phyloP scores from a whole-genome alignment of 37 sponge, comb jelly and placozoan genomes.

The Aplysina aerophoba region DNA sequence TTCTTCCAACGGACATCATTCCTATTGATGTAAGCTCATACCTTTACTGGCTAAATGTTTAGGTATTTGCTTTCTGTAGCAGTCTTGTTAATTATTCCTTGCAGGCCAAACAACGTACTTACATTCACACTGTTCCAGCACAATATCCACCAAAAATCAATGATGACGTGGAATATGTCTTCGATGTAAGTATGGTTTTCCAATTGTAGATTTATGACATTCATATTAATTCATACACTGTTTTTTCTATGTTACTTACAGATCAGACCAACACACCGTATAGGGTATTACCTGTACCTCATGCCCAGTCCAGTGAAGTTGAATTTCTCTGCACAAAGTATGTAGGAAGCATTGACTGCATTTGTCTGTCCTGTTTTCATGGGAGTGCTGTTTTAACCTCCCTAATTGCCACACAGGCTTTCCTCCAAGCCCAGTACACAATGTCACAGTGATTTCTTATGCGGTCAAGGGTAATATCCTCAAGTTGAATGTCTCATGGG shows the following conservation, averaged over 20 bases:
- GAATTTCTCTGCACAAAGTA: no score
- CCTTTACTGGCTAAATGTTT: neutral
- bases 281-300: no score
- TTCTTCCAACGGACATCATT: conserved; percentile 5
- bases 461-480: neutral
- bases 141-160: neutral
- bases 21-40: neutral
- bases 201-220: neutral
- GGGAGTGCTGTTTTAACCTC: no score
- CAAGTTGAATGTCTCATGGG: conserved; percentile 6
- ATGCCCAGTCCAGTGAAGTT: no score
- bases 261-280: no score
- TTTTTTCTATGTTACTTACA: no score
- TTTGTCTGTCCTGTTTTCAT: no score
- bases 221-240: no score
- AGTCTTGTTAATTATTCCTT: no score
- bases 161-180: conserved; percentile 1
- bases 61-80: no score
- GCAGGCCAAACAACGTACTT: neutral
- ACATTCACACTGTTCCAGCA: neutral
- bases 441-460: neutral
- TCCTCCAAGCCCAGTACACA: conserved; percentile 19
- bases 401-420: neutral
- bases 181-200: neutral
- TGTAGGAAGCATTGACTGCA: no score